These are phyloP conservation scores for Euschistus heros DNA, from an alignment of 1,140 invertebrate species.

Conservation along the genomic window DNA sequence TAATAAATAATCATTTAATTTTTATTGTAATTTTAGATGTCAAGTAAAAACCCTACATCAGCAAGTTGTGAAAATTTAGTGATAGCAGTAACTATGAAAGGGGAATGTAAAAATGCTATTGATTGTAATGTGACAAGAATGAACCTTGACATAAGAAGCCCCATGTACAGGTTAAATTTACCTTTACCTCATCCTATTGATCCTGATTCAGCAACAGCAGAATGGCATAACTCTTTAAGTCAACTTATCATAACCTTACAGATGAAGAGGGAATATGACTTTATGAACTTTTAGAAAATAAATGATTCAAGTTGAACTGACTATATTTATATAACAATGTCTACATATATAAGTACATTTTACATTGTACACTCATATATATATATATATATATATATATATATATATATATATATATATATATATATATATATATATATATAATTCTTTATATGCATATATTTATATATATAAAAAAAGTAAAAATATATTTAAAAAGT, in stretches of 20 bases:
- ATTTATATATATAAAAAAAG: conserved; percentile 7
- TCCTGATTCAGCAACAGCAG: conserved; percentile 63
- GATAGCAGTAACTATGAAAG: conserved; percentile 58
- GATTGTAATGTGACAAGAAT: conserved; percentile 57
- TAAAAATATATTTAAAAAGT: conserved; percentile 8
- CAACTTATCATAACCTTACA: conserved; percentile 38
- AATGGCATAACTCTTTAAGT: conserved; percentile 58
- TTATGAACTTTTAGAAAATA: conserved; percentile 29
- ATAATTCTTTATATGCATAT: background rate
- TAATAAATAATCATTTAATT: no score
- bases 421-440: conserved; percentile 22
- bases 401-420: conserved; percentile 23
- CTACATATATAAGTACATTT: conserved; percentile 26
- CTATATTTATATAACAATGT: conserved; percentile 26
- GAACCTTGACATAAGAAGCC: conserved; percentile 52
- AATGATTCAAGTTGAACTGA: conserved; percentile 22
- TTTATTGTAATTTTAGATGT: conserved; percentile 63
- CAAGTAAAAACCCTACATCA: conserved; percentile 66
- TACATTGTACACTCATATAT: conserved; percentile 25
- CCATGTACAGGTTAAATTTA: conserved; percentile 56
- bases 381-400: conserved; percentile 23
- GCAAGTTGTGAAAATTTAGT: conserved; percentile 79
- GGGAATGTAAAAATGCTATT: conserved; percentile 51
- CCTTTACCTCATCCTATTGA: conserved; percentile 68
- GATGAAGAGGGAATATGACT: conserved; percentile 29